A percentile compares a stretch with the other conserved stretches of the same genome.
Conservation (phyloP, 2,888 invertebrate genomes). For the Falcaria lacertinaria region DNA sequence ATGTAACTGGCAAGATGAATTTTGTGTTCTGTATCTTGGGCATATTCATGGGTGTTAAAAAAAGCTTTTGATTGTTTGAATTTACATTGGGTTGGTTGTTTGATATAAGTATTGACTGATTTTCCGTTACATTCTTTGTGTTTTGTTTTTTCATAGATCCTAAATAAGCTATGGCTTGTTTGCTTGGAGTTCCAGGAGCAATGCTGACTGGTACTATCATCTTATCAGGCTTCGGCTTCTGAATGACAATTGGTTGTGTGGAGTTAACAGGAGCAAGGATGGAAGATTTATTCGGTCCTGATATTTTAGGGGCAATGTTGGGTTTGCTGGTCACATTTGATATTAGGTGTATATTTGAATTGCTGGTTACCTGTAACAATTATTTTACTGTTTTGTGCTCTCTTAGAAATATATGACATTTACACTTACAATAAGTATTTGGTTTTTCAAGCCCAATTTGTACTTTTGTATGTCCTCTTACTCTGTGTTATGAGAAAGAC, state of each 20-base stretch:
- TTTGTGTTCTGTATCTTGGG: conserved; percentile 79
- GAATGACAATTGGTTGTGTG: conserved; percentile 78
- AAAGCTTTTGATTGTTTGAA: conserved; percentile 75
- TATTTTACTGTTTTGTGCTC: not conserved
- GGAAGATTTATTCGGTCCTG: conserved; percentile 56
- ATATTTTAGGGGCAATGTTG: conserved; percentile 63
- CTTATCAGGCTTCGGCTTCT: conserved; percentile 75
- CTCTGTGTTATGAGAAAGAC: too few relatives aligned
- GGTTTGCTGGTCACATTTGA: conserved; percentile 64
- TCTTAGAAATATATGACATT: not conserved
- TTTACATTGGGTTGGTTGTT: conserved; percentile 64
- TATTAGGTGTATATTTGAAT: conserved; percentile 66
- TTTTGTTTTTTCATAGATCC: conserved; percentile 76
- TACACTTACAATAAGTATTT: too few relatives aligned
- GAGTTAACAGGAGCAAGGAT: conserved; percentile 61
- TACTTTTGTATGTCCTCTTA: too few relatives aligned
- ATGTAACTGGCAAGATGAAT: conserved; percentile 71
- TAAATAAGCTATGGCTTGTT: conserved; percentile 76
- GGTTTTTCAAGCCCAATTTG: too few relatives aligned
- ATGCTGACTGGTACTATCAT: conserved; percentile 74
- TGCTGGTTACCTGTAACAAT: conserved; percentile 62
- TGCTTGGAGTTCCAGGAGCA: conserved; percentile 53
- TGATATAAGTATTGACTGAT: conserved; percentile 68
- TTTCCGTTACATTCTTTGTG: conserved; percentile 55
- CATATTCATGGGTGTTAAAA: conserved; percentile 79